phyloP scores from a whole-genome alignment of 2,113 vertebrate genomes.

The Mixornis gularis region DNA sequence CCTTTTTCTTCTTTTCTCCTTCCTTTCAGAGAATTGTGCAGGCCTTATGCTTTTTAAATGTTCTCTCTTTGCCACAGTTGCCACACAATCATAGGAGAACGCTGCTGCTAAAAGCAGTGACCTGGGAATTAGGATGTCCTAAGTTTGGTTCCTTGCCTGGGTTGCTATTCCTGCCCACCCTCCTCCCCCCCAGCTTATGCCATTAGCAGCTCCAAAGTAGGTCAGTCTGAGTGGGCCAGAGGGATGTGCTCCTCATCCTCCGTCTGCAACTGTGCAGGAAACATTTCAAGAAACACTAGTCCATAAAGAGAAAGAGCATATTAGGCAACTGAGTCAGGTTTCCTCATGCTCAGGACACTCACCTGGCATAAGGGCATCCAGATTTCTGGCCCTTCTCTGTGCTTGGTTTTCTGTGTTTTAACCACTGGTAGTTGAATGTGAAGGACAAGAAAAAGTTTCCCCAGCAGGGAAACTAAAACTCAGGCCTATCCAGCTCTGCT shows the following conservation, averaged over 20 bases:
- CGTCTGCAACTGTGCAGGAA: neutral
- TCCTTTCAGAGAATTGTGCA: neutral
- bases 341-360: neutral
- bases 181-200: neutral
- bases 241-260: neutral
- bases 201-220: conserved; percentile 15
- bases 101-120: neutral
- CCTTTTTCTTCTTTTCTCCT: neutral
- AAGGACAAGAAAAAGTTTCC: neutral
- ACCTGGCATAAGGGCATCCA: neutral
- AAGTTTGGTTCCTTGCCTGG: neutral
- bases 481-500: neutral
- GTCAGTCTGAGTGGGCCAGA: conserved; percentile 10
- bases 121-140: neutral
- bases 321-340: neutral
- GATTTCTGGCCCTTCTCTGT: neutral
- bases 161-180: neutral
- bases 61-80: neutral
- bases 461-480: neutral
- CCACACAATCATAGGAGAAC: neutral
- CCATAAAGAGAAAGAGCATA: neutral
- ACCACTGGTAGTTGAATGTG: neutral
- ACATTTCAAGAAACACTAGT: neutral
- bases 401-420: neutral
- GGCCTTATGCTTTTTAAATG: neutral